These are phyloP conservation scores for Micronycteris hirsuta DNA, from an alignment of 2,113 vertebrate species.

Conservation along the genomic window DNA sequence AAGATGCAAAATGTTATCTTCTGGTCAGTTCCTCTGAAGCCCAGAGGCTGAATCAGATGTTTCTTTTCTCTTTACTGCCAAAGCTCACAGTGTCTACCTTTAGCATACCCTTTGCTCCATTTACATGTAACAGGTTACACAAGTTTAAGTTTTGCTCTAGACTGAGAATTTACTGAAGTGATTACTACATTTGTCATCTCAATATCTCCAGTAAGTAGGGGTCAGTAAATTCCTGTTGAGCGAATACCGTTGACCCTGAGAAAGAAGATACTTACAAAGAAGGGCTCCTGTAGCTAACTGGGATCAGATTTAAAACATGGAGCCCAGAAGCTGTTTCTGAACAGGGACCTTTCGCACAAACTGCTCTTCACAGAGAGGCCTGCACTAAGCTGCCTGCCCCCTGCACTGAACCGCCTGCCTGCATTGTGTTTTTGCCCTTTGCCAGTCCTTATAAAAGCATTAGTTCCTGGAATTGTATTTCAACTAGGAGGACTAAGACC, in stretches of 20 bases:
- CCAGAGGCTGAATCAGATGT: background rate
- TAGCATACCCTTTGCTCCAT: background rate
- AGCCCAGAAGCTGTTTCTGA: background rate
- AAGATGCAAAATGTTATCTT: background rate
- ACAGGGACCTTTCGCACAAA: background rate
- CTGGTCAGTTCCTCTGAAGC: background rate
- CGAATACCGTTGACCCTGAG: background rate
- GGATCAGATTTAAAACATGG: background rate
- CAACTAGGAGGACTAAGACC: background rate
- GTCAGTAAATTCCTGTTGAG: background rate
- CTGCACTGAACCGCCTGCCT: background rate
- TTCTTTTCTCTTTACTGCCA: background rate
- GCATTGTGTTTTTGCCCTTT: background rate
- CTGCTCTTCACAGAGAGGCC: background rate
- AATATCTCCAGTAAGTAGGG: background rate
- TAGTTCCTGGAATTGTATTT: background rate
- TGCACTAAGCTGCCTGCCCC: background rate
- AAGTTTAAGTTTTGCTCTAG: background rate
- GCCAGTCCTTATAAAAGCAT: background rate
- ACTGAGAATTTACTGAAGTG: background rate
- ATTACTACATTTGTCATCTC: background rate
- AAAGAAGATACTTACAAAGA: background rate
- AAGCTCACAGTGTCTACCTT: background rate
- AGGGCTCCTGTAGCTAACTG: background rate
- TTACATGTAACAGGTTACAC: background rate